Conservation (phyloP, 2,113 vertebrate genomes). For the Spea multiplicata region DNA sequence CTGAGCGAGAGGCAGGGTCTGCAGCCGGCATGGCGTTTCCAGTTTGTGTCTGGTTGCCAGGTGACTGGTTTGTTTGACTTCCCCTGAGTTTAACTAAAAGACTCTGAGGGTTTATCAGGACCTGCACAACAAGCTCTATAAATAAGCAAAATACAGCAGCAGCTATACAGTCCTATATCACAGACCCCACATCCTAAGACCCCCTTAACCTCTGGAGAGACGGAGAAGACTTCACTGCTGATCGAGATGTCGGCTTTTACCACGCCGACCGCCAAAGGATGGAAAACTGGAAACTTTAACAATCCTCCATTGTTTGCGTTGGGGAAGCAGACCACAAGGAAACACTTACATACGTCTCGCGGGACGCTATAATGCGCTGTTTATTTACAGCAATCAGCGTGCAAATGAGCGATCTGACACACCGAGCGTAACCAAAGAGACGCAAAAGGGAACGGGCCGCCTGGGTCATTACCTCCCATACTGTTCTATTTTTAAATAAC, state of each 20-base stretch:
- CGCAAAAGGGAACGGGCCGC: constrained; percentile 16
- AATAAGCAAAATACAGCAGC: too few species aligned
- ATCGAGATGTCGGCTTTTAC: too few species aligned
- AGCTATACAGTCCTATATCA: too few species aligned
- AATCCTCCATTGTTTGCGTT: too few species aligned
- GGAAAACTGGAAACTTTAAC: too few species aligned
- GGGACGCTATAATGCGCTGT: constrained; percentile 21
- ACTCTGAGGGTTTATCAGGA: neutral
- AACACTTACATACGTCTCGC: neutral
- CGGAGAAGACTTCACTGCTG: too few species aligned
- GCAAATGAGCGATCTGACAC: constrained; percentile 23
- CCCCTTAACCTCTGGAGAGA: too few species aligned
- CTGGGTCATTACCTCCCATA: too few species aligned
- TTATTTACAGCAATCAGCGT: constrained; percentile 46
- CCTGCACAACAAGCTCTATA: neutral
- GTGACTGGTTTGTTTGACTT: constrained; percentile 33
- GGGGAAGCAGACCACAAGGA: too few species aligned
- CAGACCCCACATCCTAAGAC: too few species aligned
- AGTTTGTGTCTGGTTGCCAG: constrained; percentile 27
- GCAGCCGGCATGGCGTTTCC: constrained; percentile 4
- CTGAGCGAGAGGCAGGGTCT: neutral
- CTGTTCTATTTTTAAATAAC: too few species aligned
- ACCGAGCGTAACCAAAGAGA: constrained; percentile 1
- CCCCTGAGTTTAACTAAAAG: constrained; percentile 15
- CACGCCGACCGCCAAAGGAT: too few species aligned